Conservation (phyloP, 2,797 vertebrate genomes). For the Alectoris magna region DNA sequence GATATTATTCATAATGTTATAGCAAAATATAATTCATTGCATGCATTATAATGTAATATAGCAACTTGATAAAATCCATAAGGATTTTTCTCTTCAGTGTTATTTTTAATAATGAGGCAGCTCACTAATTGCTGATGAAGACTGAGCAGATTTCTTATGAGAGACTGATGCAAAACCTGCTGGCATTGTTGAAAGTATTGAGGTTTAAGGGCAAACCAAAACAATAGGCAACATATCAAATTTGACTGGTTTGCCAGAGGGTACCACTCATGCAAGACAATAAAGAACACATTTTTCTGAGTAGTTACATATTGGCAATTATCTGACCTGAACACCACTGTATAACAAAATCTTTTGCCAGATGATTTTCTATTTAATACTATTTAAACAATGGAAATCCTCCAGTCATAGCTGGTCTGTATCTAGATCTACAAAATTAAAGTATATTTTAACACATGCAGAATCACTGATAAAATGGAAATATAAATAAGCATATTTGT, state of each 20-base stretch:
- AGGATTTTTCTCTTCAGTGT: not conserved
- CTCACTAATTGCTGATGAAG: not conserved
- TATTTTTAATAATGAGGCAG: not conserved
- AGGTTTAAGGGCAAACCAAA: not conserved
- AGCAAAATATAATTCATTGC: not conserved
- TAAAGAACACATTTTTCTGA: not conserved
- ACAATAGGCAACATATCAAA: accelerated
- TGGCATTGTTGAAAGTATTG: not conserved
- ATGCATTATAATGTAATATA: not conserved
- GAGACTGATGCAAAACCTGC: not conserved
- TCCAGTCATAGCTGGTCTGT: not conserved
- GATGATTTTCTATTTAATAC: not conserved
- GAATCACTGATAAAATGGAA: not conserved
- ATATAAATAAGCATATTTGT: not conserved
- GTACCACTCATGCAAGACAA: not conserved
- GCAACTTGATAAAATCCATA: not conserved
- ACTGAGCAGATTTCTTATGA: not conserved
- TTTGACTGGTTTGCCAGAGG: not conserved
- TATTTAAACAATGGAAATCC: not conserved
- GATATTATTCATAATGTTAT: not conserved
- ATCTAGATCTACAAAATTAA: not conserved
- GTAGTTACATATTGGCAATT: not conserved
- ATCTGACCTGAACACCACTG: not conserved
- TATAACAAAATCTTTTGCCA: not conserved
- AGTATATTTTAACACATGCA: not conserved